These are phyloP conservation scores for Drosophila imparisetae DNA, from an alignment of 2,888 invertebrate genomes.

Conservation along the genomic window DNA sequence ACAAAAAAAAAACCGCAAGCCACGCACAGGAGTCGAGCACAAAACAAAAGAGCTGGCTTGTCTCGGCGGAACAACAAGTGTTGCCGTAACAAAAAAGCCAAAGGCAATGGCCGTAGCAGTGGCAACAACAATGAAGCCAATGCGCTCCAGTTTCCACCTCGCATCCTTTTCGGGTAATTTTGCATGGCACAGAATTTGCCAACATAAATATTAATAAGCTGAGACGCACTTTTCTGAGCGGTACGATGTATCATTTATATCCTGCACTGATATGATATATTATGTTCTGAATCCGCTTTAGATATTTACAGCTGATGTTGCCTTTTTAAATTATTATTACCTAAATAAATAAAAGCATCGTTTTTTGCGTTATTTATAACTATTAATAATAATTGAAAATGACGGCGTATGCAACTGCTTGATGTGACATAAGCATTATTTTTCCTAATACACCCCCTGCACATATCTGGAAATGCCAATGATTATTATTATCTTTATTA, in stretches of 20 bases:
- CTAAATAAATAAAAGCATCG: not conserved
- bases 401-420: not conserved
- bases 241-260: slow-evolving; percentile 22
- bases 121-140: slow-evolving; percentile 44
- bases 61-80: slow-evolving; percentile 62
- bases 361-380: not conserved
- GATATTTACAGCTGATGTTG: not conserved
- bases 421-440: not conserved
- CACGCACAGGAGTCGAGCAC: slow-evolving; percentile 34
- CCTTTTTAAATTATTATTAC: not conserved
- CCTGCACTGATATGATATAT: not conserved
- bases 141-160: slow-evolving; percentile 65
- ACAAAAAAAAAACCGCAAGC: slow-evolving; percentile 40
- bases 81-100: slow-evolving; percentile 57
- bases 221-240: slow-evolving; percentile 36
- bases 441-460: no score
- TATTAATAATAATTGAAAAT: not conserved
- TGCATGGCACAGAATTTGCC: slow-evolving; percentile 55
- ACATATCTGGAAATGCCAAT: no score
- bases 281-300: not conserved
- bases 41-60: slow-evolving; percentile 54
- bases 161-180: slow-evolving; percentile 69
- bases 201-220: slow-evolving; percentile 31
- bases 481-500: no score
- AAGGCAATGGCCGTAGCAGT: slow-evolving; percentile 42